These are phyloP conservation scores for Ceuthmochares aereus DNA, from an alignment of 2,113 vertebrate genomes.

Conservation along the genomic window DNA sequence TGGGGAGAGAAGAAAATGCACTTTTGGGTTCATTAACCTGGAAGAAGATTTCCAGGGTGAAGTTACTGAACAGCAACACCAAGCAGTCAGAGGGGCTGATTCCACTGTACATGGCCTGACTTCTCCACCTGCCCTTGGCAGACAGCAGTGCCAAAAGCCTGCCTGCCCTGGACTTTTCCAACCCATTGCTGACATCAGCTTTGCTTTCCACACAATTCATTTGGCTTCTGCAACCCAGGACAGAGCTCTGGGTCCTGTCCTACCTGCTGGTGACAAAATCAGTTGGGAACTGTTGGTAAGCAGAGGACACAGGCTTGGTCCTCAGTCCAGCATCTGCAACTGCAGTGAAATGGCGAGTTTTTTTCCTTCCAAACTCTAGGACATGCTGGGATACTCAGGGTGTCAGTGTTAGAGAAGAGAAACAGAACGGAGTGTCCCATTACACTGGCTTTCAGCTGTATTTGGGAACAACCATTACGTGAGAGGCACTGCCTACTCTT, in stretches of 20 bases:
- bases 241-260: neutral
- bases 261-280: neutral
- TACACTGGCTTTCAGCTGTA: constrained; percentile 3
- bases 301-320: neutral
- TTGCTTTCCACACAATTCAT: neutral
- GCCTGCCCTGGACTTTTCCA: neutral
- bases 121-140: constrained; percentile 37
- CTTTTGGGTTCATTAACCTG: neutral
- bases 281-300: neutral
- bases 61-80: neutral
- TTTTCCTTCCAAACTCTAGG: neutral
- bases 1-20: neutral
- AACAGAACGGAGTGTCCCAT: constrained; percentile 46
- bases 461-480: constrained; percentile 50
- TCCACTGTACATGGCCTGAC: neutral
- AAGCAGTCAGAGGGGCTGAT: neutral
- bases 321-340: neutral
- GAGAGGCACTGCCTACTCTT: constrained; percentile 62
- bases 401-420: constrained; percentile 61
- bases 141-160: neutral
- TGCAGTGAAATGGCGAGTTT: neutral
- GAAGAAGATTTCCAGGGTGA: neutral
- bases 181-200: neutral
- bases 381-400: neutral
- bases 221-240: neutral